A percentile compares a stretch with the other conserved stretches of the same genome.
Conservation (phyloP, 1,140 invertebrate genomes). For the Holcopasites calliopsidis region DNA sequence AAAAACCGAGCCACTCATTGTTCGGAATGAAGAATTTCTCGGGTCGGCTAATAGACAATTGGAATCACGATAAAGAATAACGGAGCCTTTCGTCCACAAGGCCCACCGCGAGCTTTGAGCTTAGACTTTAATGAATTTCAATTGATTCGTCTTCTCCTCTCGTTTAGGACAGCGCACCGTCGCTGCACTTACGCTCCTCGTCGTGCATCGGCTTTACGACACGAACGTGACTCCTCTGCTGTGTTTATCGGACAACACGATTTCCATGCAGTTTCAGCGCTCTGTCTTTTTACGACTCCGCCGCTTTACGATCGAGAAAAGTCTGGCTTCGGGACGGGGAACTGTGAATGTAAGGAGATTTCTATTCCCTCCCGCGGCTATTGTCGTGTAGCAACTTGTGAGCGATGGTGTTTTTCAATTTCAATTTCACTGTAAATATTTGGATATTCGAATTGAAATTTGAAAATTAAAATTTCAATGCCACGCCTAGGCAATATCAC, state of each 20-base stretch:
- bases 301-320: neutral
- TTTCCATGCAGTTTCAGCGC: neutral
- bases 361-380: neutral
- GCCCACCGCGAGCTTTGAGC: constrained; percentile 13
- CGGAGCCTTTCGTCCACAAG: neutral
- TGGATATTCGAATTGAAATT: too few species aligned
- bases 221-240: constrained; percentile 4
- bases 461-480: too few species aligned
- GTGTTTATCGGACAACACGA: neutral
- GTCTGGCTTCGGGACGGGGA: neutral
- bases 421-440: too few species aligned
- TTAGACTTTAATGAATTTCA: constrained; percentile 38
- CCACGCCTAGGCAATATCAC: too few species aligned
- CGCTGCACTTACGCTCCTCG: neutral
- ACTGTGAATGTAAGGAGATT: too few species aligned
- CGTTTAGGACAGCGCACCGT: constrained; percentile 7
- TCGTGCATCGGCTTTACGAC: constrained; percentile 28
- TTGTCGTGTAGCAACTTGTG: too few species aligned
- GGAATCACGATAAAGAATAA: constrained; percentile 12
- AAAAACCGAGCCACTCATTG: neutral
- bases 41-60: neutral
- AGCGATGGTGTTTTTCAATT: too few species aligned
- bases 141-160: constrained; percentile 34
- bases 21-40: constrained; percentile 15
- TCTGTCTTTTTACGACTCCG: neutral